Base-by-base conservation (phyloP, 2,797 vertebrate species). In the Sebastolobus altivelis region DNA sequence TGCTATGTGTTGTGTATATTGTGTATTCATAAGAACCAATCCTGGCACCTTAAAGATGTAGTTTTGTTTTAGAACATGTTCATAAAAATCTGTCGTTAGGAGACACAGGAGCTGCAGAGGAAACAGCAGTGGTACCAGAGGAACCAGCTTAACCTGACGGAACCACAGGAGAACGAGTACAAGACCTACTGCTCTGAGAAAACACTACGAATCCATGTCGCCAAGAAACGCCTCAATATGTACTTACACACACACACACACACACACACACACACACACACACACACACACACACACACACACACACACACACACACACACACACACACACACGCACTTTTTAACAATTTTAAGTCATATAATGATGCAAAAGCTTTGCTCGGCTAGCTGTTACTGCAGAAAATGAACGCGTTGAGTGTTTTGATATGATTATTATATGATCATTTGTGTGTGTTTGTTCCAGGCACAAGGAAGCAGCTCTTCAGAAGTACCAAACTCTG, bases 71-170 rank as follows among this genome's bases (percentile, higher is more conserved):
- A 38, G 46, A 20, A 7, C 29, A 31, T 31, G 43, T 66, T 52
- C 4, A 22, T 37, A 11, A 12, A 43, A 13, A 3, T 35, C 0
- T 73, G 67, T 81, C 55, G 70, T 46, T 1, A 98, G 98, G 95
- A 91, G 10, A 95, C 92, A 0, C 87, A 94, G 78, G 95, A 96
- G 79, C 90, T 97, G 62, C 93, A 96, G 92, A 92, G 85, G 87
- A 92, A 95, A 59, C 93, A 97, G 74, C 93, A 88, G 22, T 95
- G 94, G 95, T 97, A 96, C 89, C 93, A 96, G 75, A 87, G 92
- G 90, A 96, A 96, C 66, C 88, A 94, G 90, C 81, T 85, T 16
- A 83, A 73, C 56, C 79, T 97, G 89, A 94, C 84, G 0, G 5
- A 72, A 0, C 78, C 94, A 54, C 91, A 97, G 0, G 88, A 95